Evolutionary conservation across 2,797 vertebrate species (phyloP).

Genomic region (Echiichthys vipera): DNA sequence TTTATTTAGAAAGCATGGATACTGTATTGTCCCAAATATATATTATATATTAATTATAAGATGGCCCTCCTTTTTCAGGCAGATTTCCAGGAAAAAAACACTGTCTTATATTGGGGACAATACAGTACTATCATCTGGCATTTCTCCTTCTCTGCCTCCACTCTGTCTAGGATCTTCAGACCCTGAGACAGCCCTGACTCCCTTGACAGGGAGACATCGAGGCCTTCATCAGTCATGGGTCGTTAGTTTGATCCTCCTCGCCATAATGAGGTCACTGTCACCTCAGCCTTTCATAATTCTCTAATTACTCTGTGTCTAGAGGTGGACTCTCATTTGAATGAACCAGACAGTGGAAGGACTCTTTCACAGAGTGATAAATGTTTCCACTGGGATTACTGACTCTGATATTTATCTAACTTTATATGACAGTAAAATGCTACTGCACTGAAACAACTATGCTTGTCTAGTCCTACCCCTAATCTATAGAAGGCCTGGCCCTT

Average conservation of each 20-base stretch:
- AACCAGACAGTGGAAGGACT: background rate
- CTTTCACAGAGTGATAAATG: slow-evolving; percentile 18
- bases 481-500: too few species aligned
- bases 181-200: slow-evolving; percentile 24
- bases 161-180: slow-evolving; percentile 26
- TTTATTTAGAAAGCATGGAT: slow-evolving; percentile 51
- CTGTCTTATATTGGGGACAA: too few species aligned
- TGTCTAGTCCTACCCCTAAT: too few species aligned
- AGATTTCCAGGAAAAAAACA: too few species aligned
- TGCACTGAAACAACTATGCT: background rate
- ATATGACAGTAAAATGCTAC: background rate
- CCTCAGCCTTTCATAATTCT: slow-evolving; percentile 72
- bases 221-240: slow-evolving; percentile 79
- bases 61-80: too few species aligned
- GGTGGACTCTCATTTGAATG: slow-evolving; percentile 56
- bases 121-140: too few species aligned
- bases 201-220: slow-evolving; percentile 20
- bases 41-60: too few species aligned
- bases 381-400: slow-evolving; percentile 1
- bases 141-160: background rate
- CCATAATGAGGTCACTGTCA: slow-evolving; percentile 80
- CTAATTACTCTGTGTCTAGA: slow-evolving; percentile 73
- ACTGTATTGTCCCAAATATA: too few species aligned
- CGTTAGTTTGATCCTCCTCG: slow-evolving; percentile 74
- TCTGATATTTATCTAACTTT: slow-evolving; percentile 25